Base-by-base conservation (phyloP, 1,140 invertebrate species). In the Drosophila parabipectinata region DNA sequence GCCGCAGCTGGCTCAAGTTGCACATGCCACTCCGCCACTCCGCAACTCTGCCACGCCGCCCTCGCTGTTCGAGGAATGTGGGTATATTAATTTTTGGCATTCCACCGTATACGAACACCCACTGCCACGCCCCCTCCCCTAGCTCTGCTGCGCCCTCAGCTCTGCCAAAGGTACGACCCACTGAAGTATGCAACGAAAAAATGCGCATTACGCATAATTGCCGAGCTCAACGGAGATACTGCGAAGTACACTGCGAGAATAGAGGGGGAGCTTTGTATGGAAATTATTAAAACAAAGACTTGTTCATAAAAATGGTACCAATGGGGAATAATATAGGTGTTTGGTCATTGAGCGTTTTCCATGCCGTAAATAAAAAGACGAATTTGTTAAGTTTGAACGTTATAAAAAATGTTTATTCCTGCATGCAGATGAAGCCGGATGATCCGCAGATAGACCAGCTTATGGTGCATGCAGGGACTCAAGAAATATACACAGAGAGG, bases 161-260 rank as follows among this genome's bases (percentile, higher is more conserved):
- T 34, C 18, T 41, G 18, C 18, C 55, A 39, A 21, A 24, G 8
- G 44, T 26, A 6, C 48, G 51, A 60, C 79, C 71, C 79, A 79
- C 24, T 30, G 61, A 83, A 83, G 64, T 83, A 83, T 83, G 79
- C 79, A 75, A 60, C 79, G 62, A 48, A 83, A 82, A 83, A 83
- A 82, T 82, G 79, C 75, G 79, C 72, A 80, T 83, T 77, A 69
- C 79, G 79, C 74, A 82, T 83, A 83, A 78, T 82, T 75, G 79
- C 57, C 34, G 48, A 53, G 73, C 72, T 39, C 34, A 54, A 28
- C 21, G 14, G 10, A 45, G 55, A 64, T 32, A 14, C 47, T 47
- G 18, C 6, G 12, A 12, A 26, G 21, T n/a, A 45, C 12, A 59
- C 34, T 21, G 6, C 9, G 2, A 44, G 47, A 58, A 32, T 7